A percentile compares a stretch with the other conserved stretches of the same genome.
phyloP scores from a whole-genome alignment of 2,797 vertebrate genomes.

The Sebastes hubbsi region DNA sequence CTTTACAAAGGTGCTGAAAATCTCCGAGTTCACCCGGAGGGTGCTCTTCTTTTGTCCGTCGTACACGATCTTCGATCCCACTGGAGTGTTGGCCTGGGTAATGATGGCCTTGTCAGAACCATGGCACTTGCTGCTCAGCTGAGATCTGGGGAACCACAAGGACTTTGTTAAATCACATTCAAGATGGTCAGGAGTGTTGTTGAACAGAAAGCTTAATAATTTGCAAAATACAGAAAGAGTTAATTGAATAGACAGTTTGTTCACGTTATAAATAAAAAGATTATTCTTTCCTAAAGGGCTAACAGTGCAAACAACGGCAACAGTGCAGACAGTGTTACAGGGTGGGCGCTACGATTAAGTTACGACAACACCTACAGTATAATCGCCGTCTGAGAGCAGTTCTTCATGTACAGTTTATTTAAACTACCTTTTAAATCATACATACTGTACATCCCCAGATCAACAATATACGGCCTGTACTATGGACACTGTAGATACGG shows the following conservation, averaged over 20 bases:
- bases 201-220: neutral
- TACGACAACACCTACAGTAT: too few species aligned
- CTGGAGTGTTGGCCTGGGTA: slow-evolving; percentile 88
- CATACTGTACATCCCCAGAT: too few species aligned
- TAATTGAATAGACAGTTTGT: neutral
- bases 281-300: neutral
- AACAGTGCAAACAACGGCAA: too few species aligned
- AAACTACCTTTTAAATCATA: neutral
- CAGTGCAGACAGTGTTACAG: too few species aligned
- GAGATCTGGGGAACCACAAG: slow-evolving; percentile 74
- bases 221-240: neutral
- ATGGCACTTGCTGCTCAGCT: slow-evolving; percentile 84
- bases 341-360: too few species aligned
- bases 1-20: slow-evolving; percentile 89
- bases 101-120: slow-evolving; percentile 87
- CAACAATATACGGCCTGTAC: too few species aligned
- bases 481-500: too few species aligned
- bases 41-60: slow-evolving; percentile 87
- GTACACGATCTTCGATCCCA: slow-evolving; percentile 87
- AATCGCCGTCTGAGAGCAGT: too few species aligned
- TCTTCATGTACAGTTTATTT: accelerated
- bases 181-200: neutral
- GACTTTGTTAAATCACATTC: neutral
- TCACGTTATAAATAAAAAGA: neutral
- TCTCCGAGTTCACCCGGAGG: slow-evolving; percentile 81